A percentile compares a stretch with the other conserved stretches of the same genome.
Conservation (phyloP, 2,797 vertebrate genomes). For the Acrossocheilus fasciatus region DNA sequence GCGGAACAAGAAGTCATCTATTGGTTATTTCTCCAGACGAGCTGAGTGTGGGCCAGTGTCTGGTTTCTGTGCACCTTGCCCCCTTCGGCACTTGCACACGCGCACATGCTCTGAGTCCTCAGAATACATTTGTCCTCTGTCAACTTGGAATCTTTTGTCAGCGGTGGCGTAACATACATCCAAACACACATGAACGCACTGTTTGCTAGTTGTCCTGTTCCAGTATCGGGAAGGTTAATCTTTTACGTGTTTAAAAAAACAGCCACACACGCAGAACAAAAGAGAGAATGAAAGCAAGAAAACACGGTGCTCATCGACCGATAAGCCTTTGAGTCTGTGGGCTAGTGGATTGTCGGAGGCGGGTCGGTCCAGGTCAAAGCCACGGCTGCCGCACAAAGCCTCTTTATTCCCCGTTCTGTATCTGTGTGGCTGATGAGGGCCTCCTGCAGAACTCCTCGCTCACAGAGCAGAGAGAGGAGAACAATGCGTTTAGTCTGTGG, state of each 20-base stretch:
- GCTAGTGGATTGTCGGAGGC: conserved; percentile 76
- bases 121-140: conserved; percentile 79
- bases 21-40: conserved; percentile 89
- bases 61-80: conserved; percentile 86
- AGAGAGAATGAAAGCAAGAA: conserved; percentile 23
- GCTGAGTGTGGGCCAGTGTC: conserved; percentile 84
- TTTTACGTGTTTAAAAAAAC: conserved; percentile 84
- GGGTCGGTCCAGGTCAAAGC: conserved; percentile 74
- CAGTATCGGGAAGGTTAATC: conserved; percentile 86
- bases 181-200: conserved; percentile 75
- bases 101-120: conserved; percentile 51
- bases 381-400: conserved; percentile 85
- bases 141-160: conserved; percentile 84
- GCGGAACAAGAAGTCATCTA: conserved; percentile 93
- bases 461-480: conserved; percentile 63
- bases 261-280: conserved; percentile 79
- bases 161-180: conserved; percentile 76
- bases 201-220: conserved; percentile 82
- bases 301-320: conserved; percentile 61
- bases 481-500: conserved; percentile 67
- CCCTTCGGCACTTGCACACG: conserved; percentile 76
- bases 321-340: conserved; percentile 79
- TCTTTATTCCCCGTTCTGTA: conserved; percentile 84
- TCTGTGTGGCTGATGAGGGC: conserved; percentile 71
- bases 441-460: conserved; percentile 61